These are phyloP conservation scores for Dendropsophus ebraccatus DNA, from an alignment of 2,113 vertebrate genomes.

Conservation along the genomic window DNA sequence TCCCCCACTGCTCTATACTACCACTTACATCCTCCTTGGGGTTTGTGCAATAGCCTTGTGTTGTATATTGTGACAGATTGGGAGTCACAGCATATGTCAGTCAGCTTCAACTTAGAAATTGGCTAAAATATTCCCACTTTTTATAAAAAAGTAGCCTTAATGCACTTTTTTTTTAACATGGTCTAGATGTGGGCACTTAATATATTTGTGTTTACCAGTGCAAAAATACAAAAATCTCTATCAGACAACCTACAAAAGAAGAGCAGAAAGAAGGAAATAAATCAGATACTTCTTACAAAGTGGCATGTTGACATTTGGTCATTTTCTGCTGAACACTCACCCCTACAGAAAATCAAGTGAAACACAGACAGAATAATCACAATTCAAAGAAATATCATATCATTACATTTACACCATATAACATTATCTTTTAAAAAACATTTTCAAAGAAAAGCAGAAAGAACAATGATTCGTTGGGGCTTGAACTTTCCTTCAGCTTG, in stretches of 20 bases:
- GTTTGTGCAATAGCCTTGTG: too few species aligned
- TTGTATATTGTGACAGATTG: too few species aligned
- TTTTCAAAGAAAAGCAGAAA: conserved; percentile 51
- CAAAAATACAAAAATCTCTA: neutral
- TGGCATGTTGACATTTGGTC: conserved; percentile 36
- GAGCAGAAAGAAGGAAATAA: neutral
- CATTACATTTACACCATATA: conserved; percentile 56
- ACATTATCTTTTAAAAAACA: conserved; percentile 52
- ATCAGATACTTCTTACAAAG: conserved; percentile 37
- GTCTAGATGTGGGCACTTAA: too few species aligned
- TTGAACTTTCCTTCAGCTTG: conserved; percentile 55
- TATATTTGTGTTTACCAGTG: neutral
- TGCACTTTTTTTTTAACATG: too few species aligned
- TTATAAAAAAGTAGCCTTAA: too few species aligned
- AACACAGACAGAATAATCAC: conserved; percentile 53
- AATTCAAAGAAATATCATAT: conserved; percentile 57
- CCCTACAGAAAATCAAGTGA: conserved; percentile 38
- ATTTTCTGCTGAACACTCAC: conserved; percentile 41
- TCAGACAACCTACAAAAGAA: neutral
- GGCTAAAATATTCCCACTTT: neutral
- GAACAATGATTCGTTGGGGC: conserved; percentile 54
- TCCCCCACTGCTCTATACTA: too few species aligned
- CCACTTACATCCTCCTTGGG: too few species aligned
- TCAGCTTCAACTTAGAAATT: neutral
- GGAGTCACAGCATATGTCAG: too few species aligned